Evolutionary conservation across 92 coral and sea anemone genomes (phyloP), one percentile per base, ranked within the genome.

Genomic region (Muricea muricata): DNA sequence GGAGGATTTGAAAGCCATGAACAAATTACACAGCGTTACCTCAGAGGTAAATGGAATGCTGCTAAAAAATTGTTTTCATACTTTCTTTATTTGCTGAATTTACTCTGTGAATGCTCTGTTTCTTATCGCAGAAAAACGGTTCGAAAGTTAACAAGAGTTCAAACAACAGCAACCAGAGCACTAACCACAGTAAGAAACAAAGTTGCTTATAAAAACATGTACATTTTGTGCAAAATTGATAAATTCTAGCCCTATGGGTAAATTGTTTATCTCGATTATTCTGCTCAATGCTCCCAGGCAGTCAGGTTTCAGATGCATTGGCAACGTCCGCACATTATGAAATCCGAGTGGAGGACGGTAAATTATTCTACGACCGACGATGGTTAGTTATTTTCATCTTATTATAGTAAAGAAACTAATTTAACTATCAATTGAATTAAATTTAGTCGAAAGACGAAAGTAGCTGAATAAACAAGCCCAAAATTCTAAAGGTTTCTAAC

Each of bases 301-400:
- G 87, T 57, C 93, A 89, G 76, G 91, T 94, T 31, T 50, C 90
- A 29, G 93, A 88, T 40, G 68, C 91, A 35, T 91, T 91, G 42
- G 60, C 57, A 11, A 42, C 87, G 9, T 37, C n/a, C n/a, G n/a
- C 42, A 1, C 91, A 93, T 31, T 75, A 82, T 35, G 97, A 94
- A 13, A 88, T 90, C 52, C 90, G 93, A 48, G 89, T 94, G 40
- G 99, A 97, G 84, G 99, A 97, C 87, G 99, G 99, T 39, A 97
- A 92, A 87, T 87, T 97, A 32, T 93, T 88, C 73, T 94, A 89
- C 85, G 98, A 97, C 77, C 93, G 93, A 85, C 90, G 93, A 89
- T 97, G 99, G 99, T 94, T 48, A 89, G 93, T 82, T 17, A 46
- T 33, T 26, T 35, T 39, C 46, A 35, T n/a, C n/a, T n/a, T n/a